A percentile compares a stretch with the other conserved stretches of the same genome.
Conservation (phyloP, 2,797 vertebrate species). For the Podargus strigoides region DNA sequence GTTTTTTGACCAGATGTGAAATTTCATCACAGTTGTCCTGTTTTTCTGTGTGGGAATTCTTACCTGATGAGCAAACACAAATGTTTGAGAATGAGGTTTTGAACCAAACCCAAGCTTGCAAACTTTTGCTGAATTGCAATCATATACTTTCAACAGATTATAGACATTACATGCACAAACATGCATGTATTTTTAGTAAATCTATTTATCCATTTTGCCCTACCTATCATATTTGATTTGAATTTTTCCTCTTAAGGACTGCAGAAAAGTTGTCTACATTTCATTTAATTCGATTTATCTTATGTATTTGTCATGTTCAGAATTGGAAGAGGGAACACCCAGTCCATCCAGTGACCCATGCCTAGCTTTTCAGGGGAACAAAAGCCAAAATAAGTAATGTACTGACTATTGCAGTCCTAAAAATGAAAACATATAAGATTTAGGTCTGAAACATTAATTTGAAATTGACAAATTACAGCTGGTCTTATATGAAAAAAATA, state of each 20-base stretch:
- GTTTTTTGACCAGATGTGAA: background rate
- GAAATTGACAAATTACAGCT: background rate
- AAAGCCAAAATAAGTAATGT: background rate
- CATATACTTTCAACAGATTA: background rate
- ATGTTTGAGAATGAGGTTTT: background rate
- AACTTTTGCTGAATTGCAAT: background rate
- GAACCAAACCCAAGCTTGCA: background rate
- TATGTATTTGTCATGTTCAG: background rate
- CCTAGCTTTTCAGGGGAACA: background rate
- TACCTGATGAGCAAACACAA: background rate
- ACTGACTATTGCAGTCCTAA: background rate
- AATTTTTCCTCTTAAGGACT: background rate
- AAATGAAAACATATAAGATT: too few species aligned
- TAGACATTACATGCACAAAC: background rate
- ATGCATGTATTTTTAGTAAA: background rate
- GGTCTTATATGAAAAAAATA: background rate
- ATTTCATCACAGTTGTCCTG: background rate
- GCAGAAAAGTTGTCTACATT: background rate
- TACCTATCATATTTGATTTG: background rate
- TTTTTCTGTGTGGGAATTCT: background rate
- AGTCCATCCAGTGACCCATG: background rate
- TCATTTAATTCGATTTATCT: background rate
- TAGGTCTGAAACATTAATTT: background rate
- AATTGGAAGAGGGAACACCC: background rate
- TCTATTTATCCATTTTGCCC: background rate